A percentile compares a stretch with the other conserved stretches of the same genome.
phyloP scores from a whole-genome alignment of 1,140 invertebrate genomes.

The Sitodiplosis mosellana region DNA sequence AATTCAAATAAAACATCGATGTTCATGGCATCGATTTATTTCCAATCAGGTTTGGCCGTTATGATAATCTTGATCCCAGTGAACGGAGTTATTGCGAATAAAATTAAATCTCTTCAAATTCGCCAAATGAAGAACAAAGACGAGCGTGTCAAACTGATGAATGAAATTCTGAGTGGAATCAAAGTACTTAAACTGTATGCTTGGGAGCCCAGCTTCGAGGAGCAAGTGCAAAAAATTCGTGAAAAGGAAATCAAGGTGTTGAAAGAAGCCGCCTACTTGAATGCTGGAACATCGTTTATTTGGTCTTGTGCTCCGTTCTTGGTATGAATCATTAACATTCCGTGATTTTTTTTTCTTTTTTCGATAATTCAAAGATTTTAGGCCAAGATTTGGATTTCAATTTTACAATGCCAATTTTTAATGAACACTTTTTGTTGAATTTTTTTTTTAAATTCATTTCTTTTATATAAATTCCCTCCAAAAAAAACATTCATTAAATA shows the following conservation, averaged over 20 bases:
- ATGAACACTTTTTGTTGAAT: not conserved
- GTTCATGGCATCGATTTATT: not conserved
- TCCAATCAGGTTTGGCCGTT: slow-evolving; percentile 30
- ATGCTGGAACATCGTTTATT: slow-evolving; percentile 80
- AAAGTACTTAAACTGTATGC: slow-evolving; percentile 70
- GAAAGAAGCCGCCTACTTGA: slow-evolving; percentile 68
- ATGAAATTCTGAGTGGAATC: slow-evolving; percentile 50
- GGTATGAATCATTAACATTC: slow-evolving; percentile 36
- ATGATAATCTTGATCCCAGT: slow-evolving; percentile 22
- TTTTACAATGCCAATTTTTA: not conserved
- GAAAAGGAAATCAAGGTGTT: slow-evolving; percentile 69
- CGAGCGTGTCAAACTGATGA: slow-evolving; percentile 56
- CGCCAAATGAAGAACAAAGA: slow-evolving; percentile 36
- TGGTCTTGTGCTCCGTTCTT: slow-evolving; percentile 93
- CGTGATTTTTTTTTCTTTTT: slow-evolving; percentile 4
- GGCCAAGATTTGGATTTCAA: not conserved
- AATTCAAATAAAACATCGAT: not conserved
- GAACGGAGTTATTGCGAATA: not conserved
- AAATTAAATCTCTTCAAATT: slow-evolving; percentile 19
- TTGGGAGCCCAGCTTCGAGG: slow-evolving; percentile 78
- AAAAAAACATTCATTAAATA: not conserved
- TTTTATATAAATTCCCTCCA: not conserved
- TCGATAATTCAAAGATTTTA: not conserved
- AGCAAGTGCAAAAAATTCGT: slow-evolving; percentile 65
- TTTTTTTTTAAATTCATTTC: not conserved